A percentile compares a stretch with the other conserved stretches of the same genome.
phyloP scores from a whole-genome alignment of 1,140 invertebrate genomes.

The Calliopsis andreniformis region DNA sequence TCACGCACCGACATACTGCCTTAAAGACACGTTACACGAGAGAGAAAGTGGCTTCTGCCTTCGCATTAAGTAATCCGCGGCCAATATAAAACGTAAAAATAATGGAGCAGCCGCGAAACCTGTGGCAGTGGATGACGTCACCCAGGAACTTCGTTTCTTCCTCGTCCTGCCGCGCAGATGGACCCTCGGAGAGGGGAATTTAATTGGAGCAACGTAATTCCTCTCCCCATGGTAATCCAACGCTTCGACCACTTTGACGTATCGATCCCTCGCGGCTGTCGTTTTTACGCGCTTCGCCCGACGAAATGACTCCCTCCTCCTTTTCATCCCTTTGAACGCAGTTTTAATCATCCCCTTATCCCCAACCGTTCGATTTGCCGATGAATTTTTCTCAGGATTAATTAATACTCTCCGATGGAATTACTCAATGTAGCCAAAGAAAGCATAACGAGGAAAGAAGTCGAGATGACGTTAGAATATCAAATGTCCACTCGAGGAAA shows the following conservation, averaged over 20 bases:
- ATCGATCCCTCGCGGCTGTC: slow-evolving; percentile 11
- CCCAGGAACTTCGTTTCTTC: slow-evolving; percentile 27
- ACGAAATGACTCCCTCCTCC: not conserved
- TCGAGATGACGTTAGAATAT: not conserved
- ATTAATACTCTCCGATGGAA: too few species aligned
- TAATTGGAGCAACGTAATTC: slow-evolving; percentile 22
- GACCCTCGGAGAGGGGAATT: not conserved
- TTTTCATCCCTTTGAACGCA: not conserved
- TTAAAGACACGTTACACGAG: slow-evolving; percentile 60
- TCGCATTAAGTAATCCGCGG: slow-evolving; percentile 61
- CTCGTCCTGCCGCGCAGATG: slow-evolving; percentile 8
- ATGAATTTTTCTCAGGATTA: too few species aligned
- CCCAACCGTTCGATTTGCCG: not conserved
- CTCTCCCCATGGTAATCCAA: slow-evolving; percentile 10
- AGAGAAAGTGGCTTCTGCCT: slow-evolving; percentile 60
- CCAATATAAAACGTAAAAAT: slow-evolving; percentile 41
- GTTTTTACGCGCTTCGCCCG: not conserved
- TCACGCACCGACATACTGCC: slow-evolving; percentile 50
- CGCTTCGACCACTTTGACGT: slow-evolving; percentile 4
- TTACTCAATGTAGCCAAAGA: too few species aligned
- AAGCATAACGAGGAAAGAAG: too few species aligned
- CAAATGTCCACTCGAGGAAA: not conserved
- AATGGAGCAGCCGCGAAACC: slow-evolving; percentile 9
- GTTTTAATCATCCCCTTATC: slow-evolving; percentile 5
- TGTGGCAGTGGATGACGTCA: slow-evolving; percentile 27